Evolutionary conservation across 2,888 invertebrate genomes (phyloP).

Genomic region (Plebejus melissa): DNA sequence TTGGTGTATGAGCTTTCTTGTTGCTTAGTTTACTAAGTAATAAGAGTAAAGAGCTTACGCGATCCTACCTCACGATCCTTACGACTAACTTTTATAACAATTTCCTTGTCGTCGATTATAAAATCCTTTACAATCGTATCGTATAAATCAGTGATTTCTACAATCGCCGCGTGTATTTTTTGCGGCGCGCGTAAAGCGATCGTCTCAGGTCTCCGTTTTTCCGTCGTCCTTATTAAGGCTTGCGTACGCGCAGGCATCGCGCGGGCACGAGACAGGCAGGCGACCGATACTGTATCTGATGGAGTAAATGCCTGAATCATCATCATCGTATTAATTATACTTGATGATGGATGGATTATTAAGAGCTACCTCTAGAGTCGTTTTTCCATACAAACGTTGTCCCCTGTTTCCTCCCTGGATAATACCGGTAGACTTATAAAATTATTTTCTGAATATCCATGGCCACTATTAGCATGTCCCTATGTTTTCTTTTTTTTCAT

Average conservation of each 20-base stretch:
- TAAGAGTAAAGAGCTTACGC: no score
- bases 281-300: constrained; percentile 10
- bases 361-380: no score
- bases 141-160: neutral
- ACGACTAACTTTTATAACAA: neutral
- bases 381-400: no score
- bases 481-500: no score
- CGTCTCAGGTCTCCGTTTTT: constrained; percentile 71
- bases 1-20: neutral
- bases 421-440: no score
- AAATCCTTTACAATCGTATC: neutral
- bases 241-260: constrained; percentile 40
- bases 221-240: constrained; percentile 61
- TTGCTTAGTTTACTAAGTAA: neutral
- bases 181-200: constrained; percentile 66
- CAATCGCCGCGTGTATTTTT: constrained; percentile 56
- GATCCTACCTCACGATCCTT: neutral
- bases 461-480: no score
- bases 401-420: no score
- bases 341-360: no score
- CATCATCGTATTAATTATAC: neutral
- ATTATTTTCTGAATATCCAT: no score
- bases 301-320: constrained; percentile 6
- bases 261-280: constrained; percentile 46
- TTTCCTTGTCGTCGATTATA: neutral